Evolutionary conservation across 2,888 invertebrate species (phyloP).

Genomic region (Corbicula japonica): DNA sequence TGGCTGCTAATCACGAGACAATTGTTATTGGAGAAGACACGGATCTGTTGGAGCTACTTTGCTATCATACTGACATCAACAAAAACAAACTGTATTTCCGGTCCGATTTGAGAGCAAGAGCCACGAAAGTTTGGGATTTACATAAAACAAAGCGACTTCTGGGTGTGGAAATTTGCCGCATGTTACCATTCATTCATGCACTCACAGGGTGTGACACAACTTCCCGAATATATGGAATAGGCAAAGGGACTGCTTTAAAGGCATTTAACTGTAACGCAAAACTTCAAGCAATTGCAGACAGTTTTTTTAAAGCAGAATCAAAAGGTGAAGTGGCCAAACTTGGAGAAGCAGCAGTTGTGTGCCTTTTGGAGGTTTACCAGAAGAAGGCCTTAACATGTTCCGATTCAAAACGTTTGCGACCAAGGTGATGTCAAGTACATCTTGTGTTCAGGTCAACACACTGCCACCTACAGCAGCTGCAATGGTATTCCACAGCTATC

Average conservation of each 20-base stretch:
- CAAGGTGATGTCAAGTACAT: not conserved
- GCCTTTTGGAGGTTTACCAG: not conserved
- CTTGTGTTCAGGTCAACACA: not conserved
- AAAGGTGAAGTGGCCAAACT: not conserved
- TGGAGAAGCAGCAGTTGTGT: not conserved
- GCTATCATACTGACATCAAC: constrained; percentile 15
- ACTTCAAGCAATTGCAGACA: not conserved
- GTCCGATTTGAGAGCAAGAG: not conserved
- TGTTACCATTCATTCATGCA: not conserved
- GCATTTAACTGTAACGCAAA: not conserved
- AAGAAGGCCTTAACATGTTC: not conserved
- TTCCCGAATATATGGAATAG: not conserved
- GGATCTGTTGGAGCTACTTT: constrained; percentile 37
- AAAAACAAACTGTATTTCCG: not conserved
- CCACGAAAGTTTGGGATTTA: not conserved
- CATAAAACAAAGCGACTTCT: not conserved
- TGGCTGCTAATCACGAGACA: not conserved
- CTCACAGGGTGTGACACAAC: constrained; percentile 17
- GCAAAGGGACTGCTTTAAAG: not conserved
- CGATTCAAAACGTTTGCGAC: not conserved
- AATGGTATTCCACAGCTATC: not conserved
- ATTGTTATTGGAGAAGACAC: constrained; percentile 41
- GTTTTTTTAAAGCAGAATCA: not conserved
- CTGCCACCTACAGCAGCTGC: not conserved
- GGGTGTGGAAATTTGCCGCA: not conserved